A percentile compares a stretch with the other conserved stretches of the same genome.
These are phyloP conservation scores for Cetonia aurata DNA, from an alignment of 2,888 invertebrate genomes.

Conservation along the genomic window DNA sequence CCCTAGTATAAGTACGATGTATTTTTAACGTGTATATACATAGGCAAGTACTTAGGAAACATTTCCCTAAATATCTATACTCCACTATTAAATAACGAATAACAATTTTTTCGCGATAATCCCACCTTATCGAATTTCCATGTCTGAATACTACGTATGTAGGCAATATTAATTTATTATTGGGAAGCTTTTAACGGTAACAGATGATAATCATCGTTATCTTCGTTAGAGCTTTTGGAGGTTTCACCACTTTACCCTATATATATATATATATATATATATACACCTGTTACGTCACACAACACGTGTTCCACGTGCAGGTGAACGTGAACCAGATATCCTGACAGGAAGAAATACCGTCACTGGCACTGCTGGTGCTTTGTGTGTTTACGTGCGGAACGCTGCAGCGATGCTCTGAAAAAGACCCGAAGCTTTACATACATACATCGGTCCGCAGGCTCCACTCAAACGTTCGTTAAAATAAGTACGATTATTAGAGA, in stretches of 20 bases:
- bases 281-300: slow-evolving; percentile 24
- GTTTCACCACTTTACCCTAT: slow-evolving; percentile 4
- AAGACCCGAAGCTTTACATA: slow-evolving; percentile 12
- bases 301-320: slow-evolving; percentile 28
- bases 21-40: too few relatives aligned
- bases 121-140: too few relatives aligned
- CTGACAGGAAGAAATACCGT: slow-evolving; percentile 16
- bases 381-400: background rate
- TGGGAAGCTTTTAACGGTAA: background rate
- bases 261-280: too few relatives aligned
- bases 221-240: slow-evolving; percentile 1
- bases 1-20: too few relatives aligned
- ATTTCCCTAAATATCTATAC: too few relatives aligned
- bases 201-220: slow-evolving; percentile 5
- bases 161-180: too few relatives aligned
- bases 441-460: background rate
- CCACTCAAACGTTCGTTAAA: slow-evolving; percentile 11
- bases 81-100: too few relatives aligned
- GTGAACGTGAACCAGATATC: slow-evolving; percentile 24
- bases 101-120: too few relatives aligned
- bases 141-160: background rate
- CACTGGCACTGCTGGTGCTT: background rate
- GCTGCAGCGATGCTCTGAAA: slow-evolving; percentile 3
- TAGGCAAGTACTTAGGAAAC: too few relatives aligned
- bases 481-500: background rate